Conservation (phyloP, 2,113 vertebrate species). For the Acanthisitta chloris region DNA sequence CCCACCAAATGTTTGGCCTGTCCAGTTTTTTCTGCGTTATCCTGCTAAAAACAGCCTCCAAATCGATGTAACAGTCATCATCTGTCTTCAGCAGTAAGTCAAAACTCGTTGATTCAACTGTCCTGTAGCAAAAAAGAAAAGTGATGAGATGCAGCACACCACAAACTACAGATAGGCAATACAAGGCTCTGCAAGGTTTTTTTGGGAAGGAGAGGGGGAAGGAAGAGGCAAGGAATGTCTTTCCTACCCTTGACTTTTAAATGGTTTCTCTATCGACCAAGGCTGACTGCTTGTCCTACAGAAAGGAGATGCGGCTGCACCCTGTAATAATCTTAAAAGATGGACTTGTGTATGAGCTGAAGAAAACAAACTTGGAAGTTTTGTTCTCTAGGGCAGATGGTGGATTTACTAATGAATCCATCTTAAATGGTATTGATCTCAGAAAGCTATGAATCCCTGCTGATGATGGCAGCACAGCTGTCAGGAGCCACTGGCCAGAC, state of each 20-base stretch:
- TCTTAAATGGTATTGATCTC: neutral
- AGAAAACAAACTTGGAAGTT: constrained; percentile 1
- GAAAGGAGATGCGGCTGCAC: neutral
- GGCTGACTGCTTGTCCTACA: neutral
- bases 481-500: neutral
- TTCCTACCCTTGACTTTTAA: neutral
- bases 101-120: constrained; percentile 85
- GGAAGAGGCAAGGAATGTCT: neutral
- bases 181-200: neutral
- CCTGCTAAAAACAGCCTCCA: constrained; percentile 88
- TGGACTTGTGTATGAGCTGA: neutral
- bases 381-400: neutral
- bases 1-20: constrained; percentile 93
- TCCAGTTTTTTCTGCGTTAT: constrained; percentile 82
- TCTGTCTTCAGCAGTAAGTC: constrained; percentile 93
- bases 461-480: neutral
- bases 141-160: neutral
- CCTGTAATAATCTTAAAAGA: neutral
- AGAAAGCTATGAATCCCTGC: neutral
- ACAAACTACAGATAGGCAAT: neutral
- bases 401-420: neutral
- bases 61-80: constrained; percentile 94
- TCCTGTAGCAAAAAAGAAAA: constrained; percentile 75
- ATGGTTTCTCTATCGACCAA: neutral
- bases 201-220: neutral